Evolutionary conservation across 2,888 invertebrate genomes (phyloP), one percentile per base, ranked within the genome.

Genomic region (Cantharis rustica): DNA sequence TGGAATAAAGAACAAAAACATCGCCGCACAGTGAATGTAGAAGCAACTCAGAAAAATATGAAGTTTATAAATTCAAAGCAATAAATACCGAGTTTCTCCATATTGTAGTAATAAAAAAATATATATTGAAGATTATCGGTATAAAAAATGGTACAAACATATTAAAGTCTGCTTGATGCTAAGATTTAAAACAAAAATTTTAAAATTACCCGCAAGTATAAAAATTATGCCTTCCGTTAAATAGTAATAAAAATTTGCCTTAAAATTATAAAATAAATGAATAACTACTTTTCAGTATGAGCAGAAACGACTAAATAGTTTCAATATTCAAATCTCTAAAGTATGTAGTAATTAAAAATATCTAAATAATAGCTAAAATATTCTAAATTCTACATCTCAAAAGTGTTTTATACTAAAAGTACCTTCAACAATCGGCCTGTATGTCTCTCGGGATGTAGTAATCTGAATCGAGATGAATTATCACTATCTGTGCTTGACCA

Each of bases 401-500:
- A n/a, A 47, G 47, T 47, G n/a, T 7, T 47, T 47, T 47, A 47
- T n/a, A 9, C n/a, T 47, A 62, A 16, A 66, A 13, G 82, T 84
- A 91, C 91, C 86, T 92, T 92, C 0, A 91, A 80, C 1, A 92
- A 84, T 78, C 87, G 84, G 75, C 86, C 84, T 17, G 89, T 89
- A 73, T 90, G 90, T 79, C 90, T 86, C 62, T 88, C 89, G 0
- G 86, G 84, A 0, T 90, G 89, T 5, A 91, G 87, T 31, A 91
- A 81, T 27, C 86, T 81, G 79, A 86, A 87, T 75, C 86, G 83
- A 11, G 86, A 82, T 11, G 86, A 83, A 79, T 82, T 87, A 69
- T 91, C 91, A 75, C 90, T 90, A 75, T 91, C 91, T 3, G 89
- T 89, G 82, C 90, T 90, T 73, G 90, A 90, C 91, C 91, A 91